Evolutionary conservation across 1,140 invertebrate species (phyloP).

Genomic region (Coenobita brevimanus): DNA sequence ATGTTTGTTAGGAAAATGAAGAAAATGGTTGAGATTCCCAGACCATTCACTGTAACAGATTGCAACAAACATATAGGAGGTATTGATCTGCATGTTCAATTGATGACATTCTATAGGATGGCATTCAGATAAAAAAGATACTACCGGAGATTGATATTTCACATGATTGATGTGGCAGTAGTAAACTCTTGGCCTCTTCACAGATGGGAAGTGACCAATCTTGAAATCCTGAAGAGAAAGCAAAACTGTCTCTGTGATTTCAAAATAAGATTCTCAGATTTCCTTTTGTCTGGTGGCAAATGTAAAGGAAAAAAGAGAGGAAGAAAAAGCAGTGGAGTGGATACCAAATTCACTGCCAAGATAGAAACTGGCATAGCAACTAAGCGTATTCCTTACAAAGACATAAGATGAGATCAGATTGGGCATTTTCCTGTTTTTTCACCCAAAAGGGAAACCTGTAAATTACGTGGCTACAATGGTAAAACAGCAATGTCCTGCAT

Average conservation of each 20-base stretch:
- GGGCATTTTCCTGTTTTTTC: not conserved
- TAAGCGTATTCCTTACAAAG: slow-evolving; percentile 9
- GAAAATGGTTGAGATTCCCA: slow-evolving; percentile 11
- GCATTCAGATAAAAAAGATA: slow-evolving; percentile 68
- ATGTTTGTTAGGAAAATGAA: slow-evolving; percentile 39
- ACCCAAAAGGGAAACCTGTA: not conserved
- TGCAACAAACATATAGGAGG: slow-evolving; percentile 71
- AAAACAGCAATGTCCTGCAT: slow-evolving; percentile 21
- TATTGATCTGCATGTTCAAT: slow-evolving; percentile 70
- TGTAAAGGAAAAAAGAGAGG: slow-evolving; percentile 21
- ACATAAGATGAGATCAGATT: slow-evolving; percentile 17
- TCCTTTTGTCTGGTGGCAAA: slow-evolving; percentile 18
- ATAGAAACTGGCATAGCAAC: slow-evolving; percentile 26
- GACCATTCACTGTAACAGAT: slow-evolving; percentile 62
- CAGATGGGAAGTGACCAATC: slow-evolving; percentile 26
- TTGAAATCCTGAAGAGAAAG: slow-evolving; percentile 13
- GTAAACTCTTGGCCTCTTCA: slow-evolving; percentile 70
- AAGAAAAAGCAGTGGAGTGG: not conserved
- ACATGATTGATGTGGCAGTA: slow-evolving; percentile 70
- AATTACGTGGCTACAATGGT: slow-evolving; percentile 7
- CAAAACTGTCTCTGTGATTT: slow-evolving; percentile 31
- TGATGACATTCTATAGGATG: slow-evolving; percentile 69
- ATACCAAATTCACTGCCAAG: not conserved
- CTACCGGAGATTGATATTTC: slow-evolving; percentile 69
- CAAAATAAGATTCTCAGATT: slow-evolving; percentile 31